phyloP scores from a whole-genome alignment of 2,888 invertebrate genomes.

The Toxonevra muliebris region DNA sequence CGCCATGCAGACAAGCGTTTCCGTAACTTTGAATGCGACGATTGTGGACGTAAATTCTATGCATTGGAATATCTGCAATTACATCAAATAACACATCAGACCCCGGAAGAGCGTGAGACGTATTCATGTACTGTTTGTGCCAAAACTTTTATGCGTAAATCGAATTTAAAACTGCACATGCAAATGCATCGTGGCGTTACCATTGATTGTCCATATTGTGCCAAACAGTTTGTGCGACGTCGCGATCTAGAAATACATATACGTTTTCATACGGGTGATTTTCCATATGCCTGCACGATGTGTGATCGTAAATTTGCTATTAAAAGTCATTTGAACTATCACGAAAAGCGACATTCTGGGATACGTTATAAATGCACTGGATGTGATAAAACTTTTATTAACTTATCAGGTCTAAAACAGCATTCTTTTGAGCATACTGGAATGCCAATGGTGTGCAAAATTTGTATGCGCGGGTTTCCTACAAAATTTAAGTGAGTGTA shows the following conservation, averaged over 20 bases:
- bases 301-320: constrained; percentile 44
- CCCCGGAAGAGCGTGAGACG: constrained; percentile 37
- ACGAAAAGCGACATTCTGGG: constrained; percentile 42
- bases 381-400: constrained; percentile 42
- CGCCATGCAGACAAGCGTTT: constrained; percentile 40
- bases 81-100: constrained; percentile 37
- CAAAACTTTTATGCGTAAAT: constrained; percentile 43
- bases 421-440: constrained; percentile 43
- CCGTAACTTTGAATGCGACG: constrained; percentile 40
- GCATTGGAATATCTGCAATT: constrained; percentile 39
- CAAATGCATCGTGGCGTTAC: constrained; percentile 47
- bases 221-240: constrained; percentile 44
- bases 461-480: constrained; percentile 44
- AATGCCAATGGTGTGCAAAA: constrained; percentile 40
- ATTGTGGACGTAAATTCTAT: constrained; percentile 41
- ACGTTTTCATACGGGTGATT: constrained; percentile 46
- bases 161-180: constrained; percentile 44
- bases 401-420: constrained; percentile 41
- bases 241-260: constrained; percentile 43
- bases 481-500: constrained; percentile 43
- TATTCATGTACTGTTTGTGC: constrained; percentile 42
- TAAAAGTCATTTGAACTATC: constrained; percentile 43
- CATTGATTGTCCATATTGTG: constrained; percentile 43
- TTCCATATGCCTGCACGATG: constrained; percentile 40
- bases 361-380: constrained; percentile 40